Evolutionary conservation across 2,888 invertebrate species (phyloP).

Genomic region (Malacosoma neustria): DNA sequence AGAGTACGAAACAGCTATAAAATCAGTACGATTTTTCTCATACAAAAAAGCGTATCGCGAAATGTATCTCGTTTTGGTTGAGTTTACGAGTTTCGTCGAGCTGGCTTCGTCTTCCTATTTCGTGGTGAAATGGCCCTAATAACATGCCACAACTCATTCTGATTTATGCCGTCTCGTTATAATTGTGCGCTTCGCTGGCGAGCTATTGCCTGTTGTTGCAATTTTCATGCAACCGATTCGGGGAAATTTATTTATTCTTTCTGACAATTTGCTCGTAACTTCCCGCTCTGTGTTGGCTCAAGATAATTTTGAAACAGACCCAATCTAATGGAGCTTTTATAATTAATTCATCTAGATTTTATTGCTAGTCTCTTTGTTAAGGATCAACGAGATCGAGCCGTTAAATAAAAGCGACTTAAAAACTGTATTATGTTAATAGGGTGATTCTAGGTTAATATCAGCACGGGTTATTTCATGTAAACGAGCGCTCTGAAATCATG

Average conservation of each 20-base stretch:
- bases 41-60: conserved; percentile 29
- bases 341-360: conserved; percentile 28
- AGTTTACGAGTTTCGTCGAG: conserved; percentile 51
- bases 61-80: conserved; percentile 30
- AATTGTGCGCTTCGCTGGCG: conserved; percentile 69
- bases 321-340: conserved; percentile 41
- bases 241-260: conserved; percentile 65
- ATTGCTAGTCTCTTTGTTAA: conserved; percentile 22
- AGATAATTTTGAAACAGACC: conserved; percentile 41
- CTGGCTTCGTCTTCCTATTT: conserved; percentile 55
- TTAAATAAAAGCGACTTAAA: conserved; percentile 23
- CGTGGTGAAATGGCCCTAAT: conserved; percentile 65
- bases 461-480: conserved; percentile 51
- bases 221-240: conserved; percentile 68
- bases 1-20: conserved; percentile 23
- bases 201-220: conserved; percentile 63
- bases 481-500: conserved; percentile 49
- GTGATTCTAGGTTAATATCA: conserved; percentile 46
- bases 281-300: conserved; percentile 37
- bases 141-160: conserved; percentile 73
- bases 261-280: conserved; percentile 57
- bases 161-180: conserved; percentile 74
- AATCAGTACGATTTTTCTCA: conserved; percentile 15
- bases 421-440: conserved; percentile 38
- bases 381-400: conserved; percentile 18